phyloP scores from a whole-genome alignment of 2,888 invertebrate genomes.

The Drosophila atroscutellata region DNA sequence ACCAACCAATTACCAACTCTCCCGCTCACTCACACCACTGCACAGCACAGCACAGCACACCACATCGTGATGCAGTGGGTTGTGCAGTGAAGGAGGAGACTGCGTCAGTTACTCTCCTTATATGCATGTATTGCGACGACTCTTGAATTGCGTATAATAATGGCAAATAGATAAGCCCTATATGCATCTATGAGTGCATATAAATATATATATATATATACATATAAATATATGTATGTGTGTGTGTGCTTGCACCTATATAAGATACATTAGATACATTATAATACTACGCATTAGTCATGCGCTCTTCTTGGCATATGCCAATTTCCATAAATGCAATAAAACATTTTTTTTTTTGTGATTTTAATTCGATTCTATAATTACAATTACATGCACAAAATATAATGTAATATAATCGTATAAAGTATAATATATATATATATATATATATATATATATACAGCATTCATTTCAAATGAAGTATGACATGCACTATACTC shows the following conservation, averaged over 20 bases:
- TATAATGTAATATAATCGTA: background rate
- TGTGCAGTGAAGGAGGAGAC: background rate
- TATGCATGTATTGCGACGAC: constrained; percentile 23
- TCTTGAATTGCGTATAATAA: constrained; percentile 40
- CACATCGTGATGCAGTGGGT: background rate
- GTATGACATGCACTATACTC: background rate
- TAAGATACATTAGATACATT: constrained; percentile 3
- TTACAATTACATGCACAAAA: background rate
- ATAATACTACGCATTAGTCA: constrained; percentile 28
- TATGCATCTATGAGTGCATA: background rate
- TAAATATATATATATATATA: background rate
- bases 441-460: background rate
- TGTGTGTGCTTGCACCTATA: background rate
- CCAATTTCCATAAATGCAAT: constrained; percentile 18
- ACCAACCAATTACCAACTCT: constrained; percentile 2
- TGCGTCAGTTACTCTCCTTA: constrained; percentile 26
- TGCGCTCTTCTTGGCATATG: constrained; percentile 27
- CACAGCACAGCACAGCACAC: background rate
- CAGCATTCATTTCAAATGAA: background rate
- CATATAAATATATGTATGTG: background rate
- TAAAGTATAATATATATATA: background rate
- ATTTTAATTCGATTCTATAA: background rate
- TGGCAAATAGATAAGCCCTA: constrained; percentile 43
- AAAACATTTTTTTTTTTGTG: background rate
- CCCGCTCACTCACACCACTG: background rate